phyloP scores from a whole-genome alignment of 1,140 invertebrate species.

The Drosophila biarmipes region DNA sequence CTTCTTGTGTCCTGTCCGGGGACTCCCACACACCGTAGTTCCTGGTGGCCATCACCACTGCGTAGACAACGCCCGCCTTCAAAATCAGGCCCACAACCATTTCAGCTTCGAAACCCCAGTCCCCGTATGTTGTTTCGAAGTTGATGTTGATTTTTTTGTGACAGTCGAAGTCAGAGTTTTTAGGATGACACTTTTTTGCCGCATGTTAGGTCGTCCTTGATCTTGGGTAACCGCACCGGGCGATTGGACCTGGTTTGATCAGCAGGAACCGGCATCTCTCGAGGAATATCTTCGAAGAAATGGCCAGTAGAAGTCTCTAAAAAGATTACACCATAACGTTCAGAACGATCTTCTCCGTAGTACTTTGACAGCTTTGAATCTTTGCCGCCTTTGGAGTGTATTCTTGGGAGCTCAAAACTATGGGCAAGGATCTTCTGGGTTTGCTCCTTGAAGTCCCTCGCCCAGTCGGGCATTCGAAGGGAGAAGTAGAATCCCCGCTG shows the following conservation, averaged over 20 bases:
- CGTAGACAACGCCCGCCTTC: constrained; percentile 52
- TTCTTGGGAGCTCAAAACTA: not conserved
- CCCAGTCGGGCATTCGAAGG: constrained; percentile 58
- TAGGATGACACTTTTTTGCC: constrained; percentile 42
- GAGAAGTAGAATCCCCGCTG: constrained; percentile 46
- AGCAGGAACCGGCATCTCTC: not conserved
- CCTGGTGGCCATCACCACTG: constrained; percentile 43
- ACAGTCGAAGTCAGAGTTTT: constrained; percentile 6
- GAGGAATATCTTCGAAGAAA: constrained; percentile 20
- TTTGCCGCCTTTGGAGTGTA: not conserved
- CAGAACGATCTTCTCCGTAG: constrained; percentile 2
- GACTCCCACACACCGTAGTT: constrained; percentile 56
- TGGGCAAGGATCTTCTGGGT: constrained; percentile 32
- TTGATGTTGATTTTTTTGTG: constrained; percentile 17
- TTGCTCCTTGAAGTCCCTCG: constrained; percentile 23
- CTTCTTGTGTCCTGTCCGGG: constrained; percentile 27
- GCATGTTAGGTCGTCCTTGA: constrained; percentile 67
- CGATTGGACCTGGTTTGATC: not conserved
- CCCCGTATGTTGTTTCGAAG: not conserved
- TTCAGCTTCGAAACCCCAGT: constrained; percentile 3
- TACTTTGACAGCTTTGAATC: not conserved
- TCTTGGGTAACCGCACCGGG: constrained; percentile 43
- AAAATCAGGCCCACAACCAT: constrained; percentile 58
- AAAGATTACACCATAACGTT: constrained; percentile 11
- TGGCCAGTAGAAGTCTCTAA: not conserved